Conservation (phyloP, 1,140 invertebrate species). For the Campoletis sonorensis region DNA sequence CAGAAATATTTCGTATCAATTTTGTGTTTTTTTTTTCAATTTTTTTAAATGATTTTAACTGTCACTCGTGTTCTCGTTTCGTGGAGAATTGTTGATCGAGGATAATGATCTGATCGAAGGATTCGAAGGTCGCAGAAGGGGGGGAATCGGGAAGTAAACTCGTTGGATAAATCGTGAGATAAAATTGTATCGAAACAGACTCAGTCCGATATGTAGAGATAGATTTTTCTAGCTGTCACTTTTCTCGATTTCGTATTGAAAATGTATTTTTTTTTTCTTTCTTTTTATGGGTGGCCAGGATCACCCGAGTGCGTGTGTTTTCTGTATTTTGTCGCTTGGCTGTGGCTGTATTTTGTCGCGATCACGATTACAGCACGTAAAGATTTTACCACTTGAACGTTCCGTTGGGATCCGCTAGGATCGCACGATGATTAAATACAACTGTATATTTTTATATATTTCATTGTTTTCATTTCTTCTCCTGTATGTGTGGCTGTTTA, state of each 20-base stretch:
- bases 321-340: background rate
- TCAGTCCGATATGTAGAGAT: slow-evolving; percentile 69
- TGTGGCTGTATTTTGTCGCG: background rate
- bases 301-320: slow-evolving; percentile 7
- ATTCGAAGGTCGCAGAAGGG: slow-evolving; percentile 35
- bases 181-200: slow-evolving; percentile 51
- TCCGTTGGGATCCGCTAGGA: background rate
- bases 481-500: background rate
- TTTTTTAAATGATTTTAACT: no score
- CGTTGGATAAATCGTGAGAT: background rate
- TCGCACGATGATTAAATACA: background rate
- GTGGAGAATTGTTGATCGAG: background rate
- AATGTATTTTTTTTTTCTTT: no score
- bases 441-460: background rate
- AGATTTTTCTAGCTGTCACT: slow-evolving; percentile 44
- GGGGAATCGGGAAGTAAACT: slow-evolving; percentile 14
- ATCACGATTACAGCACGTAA: background rate
- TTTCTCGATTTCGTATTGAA: slow-evolving; percentile 40
- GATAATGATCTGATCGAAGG: background rate
- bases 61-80: background rate
- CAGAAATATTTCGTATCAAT: background rate
- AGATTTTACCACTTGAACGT: background rate
- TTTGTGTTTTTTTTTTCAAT: no score
- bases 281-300: slow-evolving; percentile 4
- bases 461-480: no score